phyloP scores from a whole-genome alignment of 2,113 vertebrate genomes.

The Noctilio leporinus region DNA sequence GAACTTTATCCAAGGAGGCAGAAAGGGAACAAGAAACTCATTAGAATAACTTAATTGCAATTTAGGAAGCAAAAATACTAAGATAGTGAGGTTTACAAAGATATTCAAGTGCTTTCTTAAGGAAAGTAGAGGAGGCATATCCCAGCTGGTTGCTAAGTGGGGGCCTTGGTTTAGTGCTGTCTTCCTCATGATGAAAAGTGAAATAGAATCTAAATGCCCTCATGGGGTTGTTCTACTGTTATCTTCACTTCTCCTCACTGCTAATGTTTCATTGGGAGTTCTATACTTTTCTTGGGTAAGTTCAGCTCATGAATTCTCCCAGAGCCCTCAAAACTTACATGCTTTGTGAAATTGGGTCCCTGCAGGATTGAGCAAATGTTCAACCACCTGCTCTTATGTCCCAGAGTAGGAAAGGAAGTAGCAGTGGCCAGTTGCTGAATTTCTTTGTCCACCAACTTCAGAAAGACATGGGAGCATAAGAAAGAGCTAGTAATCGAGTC shows the following conservation, averaged over 20 bases:
- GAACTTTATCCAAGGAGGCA: not conserved
- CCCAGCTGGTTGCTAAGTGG: not conserved
- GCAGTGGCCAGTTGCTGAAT: not conserved
- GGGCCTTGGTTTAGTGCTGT: not conserved
- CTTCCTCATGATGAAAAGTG: not conserved
- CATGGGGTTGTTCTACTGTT: not conserved
- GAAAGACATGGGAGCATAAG: not conserved
- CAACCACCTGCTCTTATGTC: not conserved
- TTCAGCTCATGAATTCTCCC: not conserved
- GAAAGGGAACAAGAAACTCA: not conserved
- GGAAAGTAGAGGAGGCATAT: not conserved
- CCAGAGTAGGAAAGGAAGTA: not conserved
- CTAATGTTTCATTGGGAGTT: not conserved
- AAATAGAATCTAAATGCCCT: not conserved
- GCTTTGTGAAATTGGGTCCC: not conserved
- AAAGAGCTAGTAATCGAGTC: not conserved
- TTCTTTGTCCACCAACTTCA: not conserved
- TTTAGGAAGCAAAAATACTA: not conserved
- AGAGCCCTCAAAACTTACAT: not conserved
- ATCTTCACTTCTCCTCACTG: not conserved
- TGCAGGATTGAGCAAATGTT: not conserved
- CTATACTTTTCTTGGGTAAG: not conserved
- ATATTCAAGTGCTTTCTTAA: not conserved
- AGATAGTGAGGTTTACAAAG: not conserved
- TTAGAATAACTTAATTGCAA: not conserved